These are phyloP conservation scores for Caranx melampygus DNA, from an alignment of 2,113 vertebrate species.

Conservation along the genomic window DNA sequence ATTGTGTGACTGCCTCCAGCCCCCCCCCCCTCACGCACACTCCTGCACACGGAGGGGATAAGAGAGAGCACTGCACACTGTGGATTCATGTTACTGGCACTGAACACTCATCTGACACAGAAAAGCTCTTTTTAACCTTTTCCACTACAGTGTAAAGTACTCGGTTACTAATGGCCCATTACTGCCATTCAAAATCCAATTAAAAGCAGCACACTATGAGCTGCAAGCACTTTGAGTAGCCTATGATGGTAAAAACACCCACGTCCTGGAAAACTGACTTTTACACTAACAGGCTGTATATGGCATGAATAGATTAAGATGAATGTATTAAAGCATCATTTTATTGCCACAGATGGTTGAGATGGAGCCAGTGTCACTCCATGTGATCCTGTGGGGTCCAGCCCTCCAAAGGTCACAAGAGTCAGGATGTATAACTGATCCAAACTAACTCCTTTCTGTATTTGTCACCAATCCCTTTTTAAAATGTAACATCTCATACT, in stretches of 20 bases:
- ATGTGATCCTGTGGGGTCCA: too few relatives aligned
- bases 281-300: background rate
- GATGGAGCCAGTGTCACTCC: background rate
- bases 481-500: background rate
- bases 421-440: too few relatives aligned
- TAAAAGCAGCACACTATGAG: background rate
- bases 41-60: constrained; percentile 34
- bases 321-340: too few relatives aligned
- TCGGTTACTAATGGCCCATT: background rate
- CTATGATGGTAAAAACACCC: background rate
- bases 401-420: too few relatives aligned
- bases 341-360: background rate
- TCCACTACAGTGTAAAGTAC: background rate
- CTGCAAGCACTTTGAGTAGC: too few relatives aligned
- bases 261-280: background rate
- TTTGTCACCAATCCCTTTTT: too few relatives aligned
- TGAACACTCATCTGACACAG: background rate
- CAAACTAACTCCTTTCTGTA: too few relatives aligned
- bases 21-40: constrained; percentile 32
- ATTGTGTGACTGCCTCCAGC: constrained; percentile 39
- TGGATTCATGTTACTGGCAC: background rate
- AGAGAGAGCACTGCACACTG: constrained; percentile 5
- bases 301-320: background rate
- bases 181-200: background rate
- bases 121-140: too few relatives aligned